Percentiles rank a stretch among this genome's conserved stretches.
Conservation (phyloP, 2,888 invertebrate genomes). For the Tetheella fluctuosa region DNA sequence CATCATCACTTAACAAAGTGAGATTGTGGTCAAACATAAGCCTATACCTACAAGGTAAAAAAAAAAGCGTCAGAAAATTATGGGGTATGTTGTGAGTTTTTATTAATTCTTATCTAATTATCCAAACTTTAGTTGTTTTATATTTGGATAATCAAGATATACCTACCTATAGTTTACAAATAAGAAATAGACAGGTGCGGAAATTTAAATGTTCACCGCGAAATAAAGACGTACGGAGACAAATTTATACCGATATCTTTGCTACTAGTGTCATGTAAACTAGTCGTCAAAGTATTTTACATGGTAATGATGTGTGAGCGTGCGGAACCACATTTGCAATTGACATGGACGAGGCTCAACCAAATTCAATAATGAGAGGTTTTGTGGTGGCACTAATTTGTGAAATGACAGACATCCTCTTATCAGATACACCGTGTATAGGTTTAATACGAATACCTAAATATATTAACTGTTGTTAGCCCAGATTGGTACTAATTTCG, state of each 20-base stretch:
- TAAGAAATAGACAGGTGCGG: neutral
- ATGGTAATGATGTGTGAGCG: slow-evolving; percentile 33
- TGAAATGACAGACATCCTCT: slow-evolving; percentile 16
- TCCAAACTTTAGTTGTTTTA: too few species aligned
- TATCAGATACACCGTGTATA: slow-evolving; percentile 12
- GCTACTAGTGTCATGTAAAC: slow-evolving; percentile 32
- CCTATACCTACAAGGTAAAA: too few species aligned
- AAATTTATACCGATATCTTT: slow-evolving; percentile 22
- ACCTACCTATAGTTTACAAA: too few species aligned
- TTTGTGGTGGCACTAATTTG: slow-evolving; percentile 16
- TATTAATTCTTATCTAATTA: too few species aligned
- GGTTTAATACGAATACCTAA: slow-evolving; percentile 2
- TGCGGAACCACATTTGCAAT: slow-evolving; percentile 29
- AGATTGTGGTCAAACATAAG: too few species aligned
- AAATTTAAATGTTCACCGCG: neutral
- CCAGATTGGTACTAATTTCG: neutral
- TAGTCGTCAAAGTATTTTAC: slow-evolving; percentile 42
- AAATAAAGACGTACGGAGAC: neutral
- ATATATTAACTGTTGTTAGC: neutral
- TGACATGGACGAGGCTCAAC: slow-evolving; percentile 25
- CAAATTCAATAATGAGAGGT: slow-evolving; percentile 32
- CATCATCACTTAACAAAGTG: too few species aligned
- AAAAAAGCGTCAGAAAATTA: too few species aligned
- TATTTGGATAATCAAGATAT: too few species aligned
- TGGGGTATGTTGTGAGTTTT: too few species aligned